Conservation (phyloP, 1,140 invertebrate genomes). For the Archegozetes longisetosus region DNA sequence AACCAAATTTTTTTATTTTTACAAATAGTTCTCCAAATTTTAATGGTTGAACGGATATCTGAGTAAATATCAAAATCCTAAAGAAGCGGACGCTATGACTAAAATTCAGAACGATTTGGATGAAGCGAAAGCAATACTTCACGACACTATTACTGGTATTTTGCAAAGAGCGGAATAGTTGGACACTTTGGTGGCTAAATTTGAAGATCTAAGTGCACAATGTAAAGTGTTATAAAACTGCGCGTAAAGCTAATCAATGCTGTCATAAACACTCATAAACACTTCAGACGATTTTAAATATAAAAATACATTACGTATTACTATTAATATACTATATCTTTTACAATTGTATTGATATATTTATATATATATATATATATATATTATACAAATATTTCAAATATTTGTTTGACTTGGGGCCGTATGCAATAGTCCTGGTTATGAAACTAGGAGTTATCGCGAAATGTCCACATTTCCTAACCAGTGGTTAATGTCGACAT, state of each 20-base stretch:
- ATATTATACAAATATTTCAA: too few relatives aligned
- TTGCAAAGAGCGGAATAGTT: constrained; percentile 91
- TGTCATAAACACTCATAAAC: constrained; percentile 9
- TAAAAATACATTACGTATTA: too few relatives aligned
- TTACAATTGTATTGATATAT: too few relatives aligned
- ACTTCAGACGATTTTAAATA: too few relatives aligned
- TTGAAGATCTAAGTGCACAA: constrained; percentile 83
- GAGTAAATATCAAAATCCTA: constrained; percentile 72
- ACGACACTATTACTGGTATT: constrained; percentile 88
- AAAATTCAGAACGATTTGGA: constrained; percentile 94
- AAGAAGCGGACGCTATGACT: constrained; percentile 70
- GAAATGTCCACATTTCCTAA: too few relatives aligned
- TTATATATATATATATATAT: too few relatives aligned
- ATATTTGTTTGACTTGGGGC: too few relatives aligned
- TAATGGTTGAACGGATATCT: constrained; percentile 54
- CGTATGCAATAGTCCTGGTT: too few relatives aligned
- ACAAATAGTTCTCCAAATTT: constrained; percentile 21
- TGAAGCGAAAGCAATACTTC: constrained; percentile 98
- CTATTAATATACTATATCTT: too few relatives aligned
- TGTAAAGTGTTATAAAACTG: constrained; percentile 98
- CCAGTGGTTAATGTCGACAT: too few relatives aligned
- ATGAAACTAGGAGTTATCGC: too few relatives aligned
- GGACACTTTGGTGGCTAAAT: constrained; percentile 90
- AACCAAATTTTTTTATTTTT: background rate
- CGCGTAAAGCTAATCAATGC: constrained; percentile 17